Evolutionary conservation across 2,113 vertebrate species (phyloP).

Genomic region (Mesitornis unicolor): DNA sequence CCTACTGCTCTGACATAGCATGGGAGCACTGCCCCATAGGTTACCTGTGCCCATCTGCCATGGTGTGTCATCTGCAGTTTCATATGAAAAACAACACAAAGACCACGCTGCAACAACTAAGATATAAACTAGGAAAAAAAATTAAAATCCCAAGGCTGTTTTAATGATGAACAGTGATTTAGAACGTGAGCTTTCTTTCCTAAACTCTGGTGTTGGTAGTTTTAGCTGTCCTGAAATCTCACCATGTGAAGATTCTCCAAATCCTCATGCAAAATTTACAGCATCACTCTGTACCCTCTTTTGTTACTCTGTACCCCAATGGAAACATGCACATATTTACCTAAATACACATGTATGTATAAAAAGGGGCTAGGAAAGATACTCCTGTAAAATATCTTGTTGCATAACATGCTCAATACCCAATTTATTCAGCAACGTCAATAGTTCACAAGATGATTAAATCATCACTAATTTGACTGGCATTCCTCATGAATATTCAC

Average conservation of each 20-base stretch:
- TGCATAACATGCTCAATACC: background rate
- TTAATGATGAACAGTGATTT: background rate
- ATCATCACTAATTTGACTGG: background rate
- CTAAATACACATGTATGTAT: fast-evolving
- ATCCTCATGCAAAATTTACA: background rate
- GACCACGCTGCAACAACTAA: background rate
- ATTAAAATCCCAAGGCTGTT: background rate
- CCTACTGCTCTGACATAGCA: fast-evolving
- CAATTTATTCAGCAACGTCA: background rate
- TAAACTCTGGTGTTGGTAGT: fast-evolving
- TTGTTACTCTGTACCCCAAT: background rate
- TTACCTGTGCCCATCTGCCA: background rate
- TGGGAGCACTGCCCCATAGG: background rate
- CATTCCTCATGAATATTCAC: background rate
- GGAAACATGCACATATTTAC: background rate
- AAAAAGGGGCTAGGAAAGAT: background rate
- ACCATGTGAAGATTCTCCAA: background rate
- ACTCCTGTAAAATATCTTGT: background rate
- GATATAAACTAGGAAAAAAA: background rate
- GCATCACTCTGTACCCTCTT: background rate
- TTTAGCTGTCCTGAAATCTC: background rate
- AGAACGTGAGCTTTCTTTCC: background rate
- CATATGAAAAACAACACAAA: background rate
- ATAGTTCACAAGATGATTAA: background rate
- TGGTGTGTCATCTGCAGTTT: background rate